Base-by-base conservation (phyloP, 2,888 invertebrate genomes). In the Odontocerum albicorne region DNA sequence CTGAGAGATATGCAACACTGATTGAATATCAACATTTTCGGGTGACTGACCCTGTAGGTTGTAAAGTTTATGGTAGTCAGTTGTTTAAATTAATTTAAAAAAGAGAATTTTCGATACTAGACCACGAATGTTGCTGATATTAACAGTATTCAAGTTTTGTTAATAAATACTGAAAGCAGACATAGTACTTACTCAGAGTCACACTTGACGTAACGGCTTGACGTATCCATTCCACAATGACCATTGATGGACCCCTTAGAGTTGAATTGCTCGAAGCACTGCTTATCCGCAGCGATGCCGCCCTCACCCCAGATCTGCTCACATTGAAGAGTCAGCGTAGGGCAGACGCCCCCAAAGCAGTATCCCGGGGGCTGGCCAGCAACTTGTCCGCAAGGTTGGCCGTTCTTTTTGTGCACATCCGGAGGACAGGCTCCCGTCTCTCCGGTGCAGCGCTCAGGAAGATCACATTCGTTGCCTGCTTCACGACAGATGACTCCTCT, bases 251-350 rank as follows among this genome's bases (percentile, higher is more conserved):
- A 90, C 8, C 98, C 98, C 67, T 96, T 93, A 0, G 92, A 88
- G 72, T 98, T 98, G 77, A 95, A 96, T 72, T 94, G 90, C 61
- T 94, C 92, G 72, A 90, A 97, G 75, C 97, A 98, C 66, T 91
- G 86, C 60, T 83, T 82, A 68, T 94, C 92, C 2, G 90, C 95
- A 0, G 89, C 87, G 39, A 81, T 75, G 0, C 92, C 88, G 8
- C 90, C 91, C 64, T 87, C 84, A 17, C 96, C 97, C 98, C 98
- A 99, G 64, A 98, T 90, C 62, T 84, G 83, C 69, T 90, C 88
- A 70, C 98, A 99, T 72, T 98, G 97, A 35, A 87, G 72, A 59
- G 87, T 81, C 55, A 93, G 75, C 15, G 95, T 92, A 19, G 96
- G 95, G 68, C 97, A 97, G 59, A 88, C 81, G 2, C 97, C 97